Evolutionary conservation across 1,140 invertebrate species (phyloP), one percentile per base, ranked within the genome.

Genomic region (Potamilus streckersoni): DNA sequence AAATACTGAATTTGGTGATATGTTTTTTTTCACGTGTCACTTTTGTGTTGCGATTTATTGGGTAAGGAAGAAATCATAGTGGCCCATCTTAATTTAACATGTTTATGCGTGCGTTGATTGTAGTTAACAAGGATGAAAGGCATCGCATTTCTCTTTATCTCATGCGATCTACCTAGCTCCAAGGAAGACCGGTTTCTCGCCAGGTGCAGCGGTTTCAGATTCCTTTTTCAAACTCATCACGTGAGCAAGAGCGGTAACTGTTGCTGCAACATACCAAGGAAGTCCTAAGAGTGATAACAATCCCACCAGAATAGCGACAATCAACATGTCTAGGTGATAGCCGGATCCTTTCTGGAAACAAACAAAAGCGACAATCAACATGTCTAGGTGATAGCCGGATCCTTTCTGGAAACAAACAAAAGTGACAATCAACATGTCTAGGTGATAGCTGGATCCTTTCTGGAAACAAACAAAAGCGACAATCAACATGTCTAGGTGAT

Each of bases 341-440:
- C 98, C 98, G 87, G 97, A 97, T 66, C 97, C 97, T 93, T 98
- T 98, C n/a, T n/a, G n/a, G n/a, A n/a, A n/a, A n/a, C n/a, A n/a
- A n/a, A n/a, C n/a, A n/a, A n/a, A n/a, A n/a, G n/a, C n/a, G n/a
- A n/a, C n/a, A n/a, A n/a, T n/a, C n/a, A n/a, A 96, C 31, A 99
- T 91, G 91, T 99, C 98, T 85, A 99, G 91, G 90, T 99, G 98
- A 87, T 99, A 99, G 27, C 98, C 98, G 87, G 97, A 97, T 66
- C 97, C 97, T 93, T 98, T 98, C 93, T 94, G 90, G 87, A 98
- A 66, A 71, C 19, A 58, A 13, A 71, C 6, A 74, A 58, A 64
- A 49, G 38, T n/a, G n/a, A n/a, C n/a, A n/a, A n/a, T n/a, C n/a
- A n/a, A 96, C 31, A 99, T 91, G 91, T 99, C 98, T 85, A 99